Percentiles rank a stretch among this genome's conserved stretches.
These are phyloP conservation scores for Myopa tessellatipennis DNA, from an alignment of 2,888 invertebrate genomes.

Conservation along the genomic window DNA sequence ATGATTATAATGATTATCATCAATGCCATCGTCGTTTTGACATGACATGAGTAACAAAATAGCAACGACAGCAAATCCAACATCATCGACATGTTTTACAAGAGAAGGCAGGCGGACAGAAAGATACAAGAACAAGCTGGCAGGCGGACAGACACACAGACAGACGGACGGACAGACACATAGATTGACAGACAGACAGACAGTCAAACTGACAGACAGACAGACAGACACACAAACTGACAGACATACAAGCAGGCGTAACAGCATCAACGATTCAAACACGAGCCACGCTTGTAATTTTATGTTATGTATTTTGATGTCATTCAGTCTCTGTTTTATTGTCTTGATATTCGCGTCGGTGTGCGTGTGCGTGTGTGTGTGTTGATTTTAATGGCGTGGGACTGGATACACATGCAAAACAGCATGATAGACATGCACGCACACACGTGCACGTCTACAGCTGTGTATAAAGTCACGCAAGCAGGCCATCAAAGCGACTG, in stretches of 20 bases:
- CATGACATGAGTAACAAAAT: not conserved
- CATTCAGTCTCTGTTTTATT: constrained; percentile 25
- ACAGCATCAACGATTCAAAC: constrained; percentile 14
- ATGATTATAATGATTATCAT: constrained; percentile 51
- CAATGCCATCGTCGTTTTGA: constrained; percentile 34
- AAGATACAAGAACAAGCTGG: constrained; percentile 6
- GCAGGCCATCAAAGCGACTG: not conserved
- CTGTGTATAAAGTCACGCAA: not conserved
- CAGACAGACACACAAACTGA: too few relatives aligned
- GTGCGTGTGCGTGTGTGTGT: not conserved
- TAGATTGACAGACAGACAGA: not conserved
- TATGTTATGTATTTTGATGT: constrained; percentile 34
- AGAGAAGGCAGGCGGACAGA: not conserved
- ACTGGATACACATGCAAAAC: constrained; percentile 4
- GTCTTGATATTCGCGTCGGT: constrained; percentile 7
- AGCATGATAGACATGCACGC: constrained; percentile 11
- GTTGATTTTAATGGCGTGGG: constrained; percentile 3
- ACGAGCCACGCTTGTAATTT: constrained; percentile 31
- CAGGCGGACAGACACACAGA: not conserved
- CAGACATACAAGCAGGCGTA: not conserved
- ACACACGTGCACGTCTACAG: not conserved
- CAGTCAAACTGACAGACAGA: not conserved
- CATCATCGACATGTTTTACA: constrained; percentile 38
- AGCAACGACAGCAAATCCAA: constrained; percentile 33
- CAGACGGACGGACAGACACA: too few relatives aligned